Base-by-base conservation (phyloP, 1,140 invertebrate species). In the Battus philenor region DNA sequence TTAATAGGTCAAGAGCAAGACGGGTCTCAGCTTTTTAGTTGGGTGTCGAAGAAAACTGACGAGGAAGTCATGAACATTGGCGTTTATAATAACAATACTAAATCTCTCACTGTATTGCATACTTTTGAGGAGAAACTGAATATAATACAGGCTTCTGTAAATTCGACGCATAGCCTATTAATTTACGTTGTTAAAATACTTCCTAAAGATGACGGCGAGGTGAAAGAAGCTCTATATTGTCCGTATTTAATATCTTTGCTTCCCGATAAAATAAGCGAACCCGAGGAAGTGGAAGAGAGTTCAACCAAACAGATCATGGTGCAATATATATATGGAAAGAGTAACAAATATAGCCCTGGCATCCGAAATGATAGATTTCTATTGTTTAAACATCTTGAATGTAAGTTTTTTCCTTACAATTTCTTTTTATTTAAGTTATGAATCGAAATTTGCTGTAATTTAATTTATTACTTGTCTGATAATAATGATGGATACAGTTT, bases 141-240 rank as follows among this genome's bases (percentile, higher is more conserved):
- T 68, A 86, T 93, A 16, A 90, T 94, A 43, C 93, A 95, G 86
- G 93, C 93, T n/a, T 92, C 91, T 4, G 87, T 94, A 1, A 94
- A 94, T 72, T 88, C 89, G 49, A 89, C 82, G 48, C 87, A 87
- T 22, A 90, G 90, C 4, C 67, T 93, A 44, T 59, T 94, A 29
- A 90, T 89, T n/a, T 93, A 90, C 70, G 87, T 93, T 26, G 83
- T 87, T 0, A 93, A 93, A 66, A 51, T 52, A 11, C 29, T 75
- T 12, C 54, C 66, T 3, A 50, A 32, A 56, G 64, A 63, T 17
- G 57, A 65, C 39, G 29, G 47, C 39, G 59, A 65, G 34, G 27
- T 60, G 4, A 61, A 65, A 32, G 74, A 83, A 30, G 61, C 77
- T 47, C 44, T 80, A 6, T 90, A 90, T 38, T 84, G 84, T 61